These are phyloP conservation scores for Trachythela sp. DNA, from an alignment of 64 coral and sea anemone species.

Conservation along the genomic window DNA sequence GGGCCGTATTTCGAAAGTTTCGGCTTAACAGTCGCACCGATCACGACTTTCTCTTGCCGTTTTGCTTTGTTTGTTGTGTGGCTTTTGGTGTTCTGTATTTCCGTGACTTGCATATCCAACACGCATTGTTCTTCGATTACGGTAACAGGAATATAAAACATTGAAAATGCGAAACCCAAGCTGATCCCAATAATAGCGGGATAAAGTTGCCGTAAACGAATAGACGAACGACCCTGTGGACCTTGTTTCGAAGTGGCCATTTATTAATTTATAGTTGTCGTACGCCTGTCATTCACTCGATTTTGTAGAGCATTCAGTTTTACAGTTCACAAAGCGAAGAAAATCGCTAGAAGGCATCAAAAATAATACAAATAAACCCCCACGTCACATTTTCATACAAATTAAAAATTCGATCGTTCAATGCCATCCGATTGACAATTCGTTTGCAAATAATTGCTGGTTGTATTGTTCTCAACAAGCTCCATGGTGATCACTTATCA, in stretches of 20 bases:
- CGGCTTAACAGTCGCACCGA: slow-evolving; percentile 53
- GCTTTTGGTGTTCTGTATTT: neutral
- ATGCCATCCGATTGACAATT: neutral
- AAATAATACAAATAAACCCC: neutral
- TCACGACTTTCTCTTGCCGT: slow-evolving; percentile 32
- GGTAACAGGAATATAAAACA: slow-evolving; percentile 82
- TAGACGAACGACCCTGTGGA: neutral
- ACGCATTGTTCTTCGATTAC: slow-evolving; percentile 93
- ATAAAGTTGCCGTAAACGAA: slow-evolving; percentile 11
- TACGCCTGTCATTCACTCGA: no score
- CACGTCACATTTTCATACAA: neutral
- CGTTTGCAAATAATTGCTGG: neutral
- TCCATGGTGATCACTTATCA: neutral
- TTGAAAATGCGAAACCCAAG: slow-evolving; percentile 86
- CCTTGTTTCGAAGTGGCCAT: neutral
- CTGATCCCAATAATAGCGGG: slow-evolving; percentile 90
- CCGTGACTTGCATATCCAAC: slow-evolving; percentile 83
- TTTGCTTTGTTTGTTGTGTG: slow-evolving; percentile 4
- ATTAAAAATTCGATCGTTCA: neutral
- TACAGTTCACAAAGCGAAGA: neutral
- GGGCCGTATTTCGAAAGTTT: slow-evolving; percentile 77
- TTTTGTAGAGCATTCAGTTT: no score
- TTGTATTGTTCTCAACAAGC: neutral
- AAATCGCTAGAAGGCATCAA: neutral
- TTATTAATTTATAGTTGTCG: no score